phyloP scores from a whole-genome alignment of 2,113 vertebrate genomes.

The Clarias magur region DNA sequence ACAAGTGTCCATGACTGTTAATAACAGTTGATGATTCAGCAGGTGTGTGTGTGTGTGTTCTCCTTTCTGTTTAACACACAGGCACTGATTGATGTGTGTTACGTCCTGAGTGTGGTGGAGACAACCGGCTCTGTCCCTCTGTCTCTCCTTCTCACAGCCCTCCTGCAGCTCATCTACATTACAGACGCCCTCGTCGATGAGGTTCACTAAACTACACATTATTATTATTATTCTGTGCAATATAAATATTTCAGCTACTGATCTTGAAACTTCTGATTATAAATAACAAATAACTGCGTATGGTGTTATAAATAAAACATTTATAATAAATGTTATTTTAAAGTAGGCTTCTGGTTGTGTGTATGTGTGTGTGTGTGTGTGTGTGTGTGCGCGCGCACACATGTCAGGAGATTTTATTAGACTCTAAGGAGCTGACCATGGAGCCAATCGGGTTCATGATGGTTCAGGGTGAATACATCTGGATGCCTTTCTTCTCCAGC shows the following conservation, averaged over 20 bases:
- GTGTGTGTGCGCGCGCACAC: too few species aligned
- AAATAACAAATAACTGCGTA: too few species aligned
- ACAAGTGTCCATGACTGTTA: too few species aligned
- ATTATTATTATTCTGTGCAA: background rate
- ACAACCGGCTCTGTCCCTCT: slow-evolving; percentile 25
- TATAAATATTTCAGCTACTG: too few species aligned
- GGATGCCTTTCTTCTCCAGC: slow-evolving; percentile 58
- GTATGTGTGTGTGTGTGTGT: background rate
- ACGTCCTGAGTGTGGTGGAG: slow-evolving; percentile 52
- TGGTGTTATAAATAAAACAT: too few species aligned
- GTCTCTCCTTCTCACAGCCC: slow-evolving; percentile 40
- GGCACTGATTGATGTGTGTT: slow-evolving; percentile 50
- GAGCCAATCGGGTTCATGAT: slow-evolving; percentile 57
- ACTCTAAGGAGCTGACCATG: slow-evolving; percentile 57
- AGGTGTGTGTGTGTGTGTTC: too few species aligned
- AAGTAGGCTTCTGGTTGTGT: too few species aligned
- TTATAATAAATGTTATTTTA: too few species aligned
- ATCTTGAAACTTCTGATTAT: too few species aligned
- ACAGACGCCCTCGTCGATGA: slow-evolving; percentile 57
- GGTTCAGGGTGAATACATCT: slow-evolving; percentile 57
- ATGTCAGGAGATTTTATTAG: slow-evolving; percentile 49
- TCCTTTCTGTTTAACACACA: slow-evolving; percentile 4
- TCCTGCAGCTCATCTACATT: slow-evolving; percentile 57
- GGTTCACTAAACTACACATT: slow-evolving; percentile 25
- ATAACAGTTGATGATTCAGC: too few species aligned